Base-by-base conservation (phyloP, 1,140 invertebrate species). In the Anoplophora glabripennis region DNA sequence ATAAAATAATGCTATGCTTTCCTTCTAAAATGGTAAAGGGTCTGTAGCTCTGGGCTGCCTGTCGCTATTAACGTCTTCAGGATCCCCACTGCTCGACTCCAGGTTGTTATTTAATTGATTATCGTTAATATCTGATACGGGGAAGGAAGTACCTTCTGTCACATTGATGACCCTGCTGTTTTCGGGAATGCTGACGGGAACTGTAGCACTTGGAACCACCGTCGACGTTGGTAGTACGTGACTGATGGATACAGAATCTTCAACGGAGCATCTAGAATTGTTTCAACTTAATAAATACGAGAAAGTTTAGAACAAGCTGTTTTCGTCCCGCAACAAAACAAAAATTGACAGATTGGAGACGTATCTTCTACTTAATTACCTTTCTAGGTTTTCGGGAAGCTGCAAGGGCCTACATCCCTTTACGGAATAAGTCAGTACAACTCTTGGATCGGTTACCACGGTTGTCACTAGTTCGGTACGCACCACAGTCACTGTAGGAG, bases 401-500 rank as follows among this genome's bases (percentile, higher is more conserved):
- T 49, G 48, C 28, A 56, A 55, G 15, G 70, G 70, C 47, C 48
- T 64, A 44, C 70, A 72, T 33, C 72, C 72, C 63, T 69, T 72
- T 8, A 73, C 61, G 36, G 69, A 67, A 56, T 67, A 74, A 5
- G 71, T 73, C 10, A 74, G 69, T 8, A 68, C 65, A 7, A 69
- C 61, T 36, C 65, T 62, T 33, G 66, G 63, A 57, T 74, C 70
- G 33, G 69, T 17, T 7, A 71, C 64, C 0, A 69, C 72, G 7
- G 71, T 64, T 15, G 67, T 72, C 15, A 59, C 37, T n/a, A 72
- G 28, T 45, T 66, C 41, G 1, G 63, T 64, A 36, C 53, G 58
- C 2, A 64, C 71, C 14, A 72, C 61, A 11, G 72, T 74, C 1
- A 72, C 65, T 33, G 72, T 73, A 34, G 71, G 67, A 8, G 62